A percentile compares a stretch with the other conserved stretches of the same genome.
These are phyloP conservation scores for Eretmochelys imbricata DNA, from an alignment of 2,113 vertebrate species.

Conservation along the genomic window DNA sequence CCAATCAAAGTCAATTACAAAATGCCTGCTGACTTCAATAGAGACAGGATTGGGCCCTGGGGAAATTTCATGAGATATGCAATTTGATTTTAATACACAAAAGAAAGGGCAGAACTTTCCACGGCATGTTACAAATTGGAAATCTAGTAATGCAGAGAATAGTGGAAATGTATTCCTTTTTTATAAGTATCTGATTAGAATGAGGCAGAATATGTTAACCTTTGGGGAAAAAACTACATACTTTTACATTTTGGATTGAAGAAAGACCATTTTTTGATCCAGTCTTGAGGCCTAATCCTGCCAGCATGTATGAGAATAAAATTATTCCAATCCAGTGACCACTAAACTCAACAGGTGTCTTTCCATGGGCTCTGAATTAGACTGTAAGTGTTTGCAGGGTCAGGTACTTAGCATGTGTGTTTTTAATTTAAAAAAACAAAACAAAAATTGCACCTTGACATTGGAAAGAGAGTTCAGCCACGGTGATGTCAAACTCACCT, in stretches of 20 bases:
- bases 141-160: background rate
- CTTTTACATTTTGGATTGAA: no score
- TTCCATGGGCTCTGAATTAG: background rate
- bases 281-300: no score
- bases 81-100: background rate
- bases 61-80: background rate
- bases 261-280: no score
- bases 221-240: no score
- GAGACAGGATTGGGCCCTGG: background rate
- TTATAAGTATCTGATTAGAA: no score
- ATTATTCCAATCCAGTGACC: background rate
- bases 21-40: background rate
- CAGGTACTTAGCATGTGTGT: background rate
- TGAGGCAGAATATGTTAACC: no score
- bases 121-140: background rate
- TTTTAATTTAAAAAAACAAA: background rate
- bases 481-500: no score
- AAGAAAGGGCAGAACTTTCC: background rate
- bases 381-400: background rate
- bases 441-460: background rate
- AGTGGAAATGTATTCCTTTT: no score
- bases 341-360: background rate
- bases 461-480: background rate
- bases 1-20: no score
- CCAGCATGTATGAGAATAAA: no score